phyloP scores from a whole-genome alignment of 1,140 invertebrate genomes.

The Drosophila fuyamai region DNA sequence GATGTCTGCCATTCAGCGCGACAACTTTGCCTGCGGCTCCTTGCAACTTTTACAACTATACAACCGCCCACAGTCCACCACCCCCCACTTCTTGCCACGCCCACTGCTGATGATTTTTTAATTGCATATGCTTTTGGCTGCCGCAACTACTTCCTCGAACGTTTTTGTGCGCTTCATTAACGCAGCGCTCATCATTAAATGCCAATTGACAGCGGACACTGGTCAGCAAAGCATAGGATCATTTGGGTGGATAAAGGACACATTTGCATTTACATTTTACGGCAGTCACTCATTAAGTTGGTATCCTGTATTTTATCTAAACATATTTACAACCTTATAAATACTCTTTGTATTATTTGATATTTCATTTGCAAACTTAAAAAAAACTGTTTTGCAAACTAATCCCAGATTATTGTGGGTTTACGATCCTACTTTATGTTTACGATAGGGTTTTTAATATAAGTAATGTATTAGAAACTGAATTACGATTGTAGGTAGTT shows the following conservation, averaged over 20 bases:
- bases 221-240: conserved; percentile 5
- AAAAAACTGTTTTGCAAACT: no score
- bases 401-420: no score
- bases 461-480: no score
- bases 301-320: no score
- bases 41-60: conserved; percentile 59
- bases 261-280: no score
- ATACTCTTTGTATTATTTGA: no score
- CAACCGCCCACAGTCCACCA: conserved; percentile 9
- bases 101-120: conserved; percentile 76
- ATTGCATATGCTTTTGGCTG: conserved; percentile 59
- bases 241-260: conserved; percentile 4
- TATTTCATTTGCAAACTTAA: no score
- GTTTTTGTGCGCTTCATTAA: conserved; percentile 63
- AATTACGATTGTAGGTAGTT: no score
- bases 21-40: conserved; percentile 53
- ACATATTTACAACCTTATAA: no score
- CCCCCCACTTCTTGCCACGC: conserved; percentile 27
- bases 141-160: conserved; percentile 4
- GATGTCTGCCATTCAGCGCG: conserved; percentile 57
- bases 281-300: no score
- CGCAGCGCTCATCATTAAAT: conserved; percentile 38
- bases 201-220: conserved; percentile 50
- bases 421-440: no score
- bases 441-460: no score